These are phyloP conservation scores for Panulirus ornatus DNA, from an alignment of 1,140 invertebrate species.

Conservation along the genomic window DNA sequence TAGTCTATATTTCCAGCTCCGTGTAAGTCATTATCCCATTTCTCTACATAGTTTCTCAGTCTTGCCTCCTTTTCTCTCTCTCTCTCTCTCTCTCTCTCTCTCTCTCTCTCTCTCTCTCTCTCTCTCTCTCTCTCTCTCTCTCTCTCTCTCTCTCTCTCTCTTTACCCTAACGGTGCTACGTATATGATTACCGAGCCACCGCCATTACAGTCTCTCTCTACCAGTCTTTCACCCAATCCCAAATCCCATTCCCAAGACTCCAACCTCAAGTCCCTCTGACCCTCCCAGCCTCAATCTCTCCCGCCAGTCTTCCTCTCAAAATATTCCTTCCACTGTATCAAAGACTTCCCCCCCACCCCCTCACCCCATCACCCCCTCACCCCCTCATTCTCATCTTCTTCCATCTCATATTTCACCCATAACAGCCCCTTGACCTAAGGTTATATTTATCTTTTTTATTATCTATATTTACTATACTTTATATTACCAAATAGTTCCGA, in stretches of 20 bases:
- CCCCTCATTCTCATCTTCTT: background rate
- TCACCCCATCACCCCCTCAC: background rate
- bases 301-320: constrained; percentile 9
- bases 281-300: constrained; percentile 15
- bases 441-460: too few species aligned
- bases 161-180: too few species aligned
- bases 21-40: too few species aligned
- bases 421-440: too few species aligned
- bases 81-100: constrained; percentile 22
- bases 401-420: background rate
- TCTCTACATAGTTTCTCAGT: too few species aligned
- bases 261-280: background rate
- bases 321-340: constrained; percentile 6
- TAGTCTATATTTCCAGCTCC: constrained; percentile 1
- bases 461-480: background rate
- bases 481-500: too few species aligned
- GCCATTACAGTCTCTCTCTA: background rate
- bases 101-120: constrained; percentile 28
- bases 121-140: constrained; percentile 14
- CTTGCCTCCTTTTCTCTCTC: background rate
- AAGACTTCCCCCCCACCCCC: background rate
- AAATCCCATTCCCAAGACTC: background rate
- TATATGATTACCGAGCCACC: background rate
- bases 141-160: constrained; percentile 18
- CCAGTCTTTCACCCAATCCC: background rate